Evolutionary conservation across 2,888 invertebrate species (phyloP), one percentile per base, ranked within the genome.

Genomic region (Ecliptopera silaceata): DNA sequence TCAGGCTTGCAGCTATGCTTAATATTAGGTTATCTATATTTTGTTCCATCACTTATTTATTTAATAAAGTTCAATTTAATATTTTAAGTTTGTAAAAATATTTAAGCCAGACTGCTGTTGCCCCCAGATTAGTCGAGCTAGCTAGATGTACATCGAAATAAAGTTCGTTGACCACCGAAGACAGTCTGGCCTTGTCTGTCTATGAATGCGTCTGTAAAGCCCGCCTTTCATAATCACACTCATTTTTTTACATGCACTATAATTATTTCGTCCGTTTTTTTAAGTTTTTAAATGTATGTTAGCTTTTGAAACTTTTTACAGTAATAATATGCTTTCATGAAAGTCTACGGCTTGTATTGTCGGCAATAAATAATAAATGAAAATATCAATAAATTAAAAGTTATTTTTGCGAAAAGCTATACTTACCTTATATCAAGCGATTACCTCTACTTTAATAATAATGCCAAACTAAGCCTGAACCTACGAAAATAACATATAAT

Each of bases 171-270:
- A 83, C 84, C 85, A 71, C 69, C 69, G 66, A 75, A 80, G 74
- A 77, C 73, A 77, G 85, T 82, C 80, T 85, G 82, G 82, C 82
- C 82, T 84, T 84, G 80, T 75, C 74, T 77, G 75, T 73, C 75
- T 79, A 74, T 70, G 69, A 77, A 75, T 77, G 72, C 63, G 73
- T 71, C 69, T 74, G 68, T 67, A 65, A 67, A 61, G 61, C 54
- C 61, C 50, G 61, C 63, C 64, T 66, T 61, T 66, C 55, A 61
- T 60, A 53, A 61, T 57, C 36, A 59, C 43, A 53, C 50, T 44
- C 49, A 49, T 49, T 56, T 56, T 53, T 52, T 50, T 17, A 31
- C 22, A 44, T 49, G 42, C 46, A 41, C 46, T 45, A 20, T 39
- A 42, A 56, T 58, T 56, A 53, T 52, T 52, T 47, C 43, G 45